A percentile compares a stretch with the other conserved stretches of the same genome.
These are phyloP conservation scores for Carlito syrichta DNA, from an alignment of 2,113 vertebrate genomes.

Conservation along the genomic window DNA sequence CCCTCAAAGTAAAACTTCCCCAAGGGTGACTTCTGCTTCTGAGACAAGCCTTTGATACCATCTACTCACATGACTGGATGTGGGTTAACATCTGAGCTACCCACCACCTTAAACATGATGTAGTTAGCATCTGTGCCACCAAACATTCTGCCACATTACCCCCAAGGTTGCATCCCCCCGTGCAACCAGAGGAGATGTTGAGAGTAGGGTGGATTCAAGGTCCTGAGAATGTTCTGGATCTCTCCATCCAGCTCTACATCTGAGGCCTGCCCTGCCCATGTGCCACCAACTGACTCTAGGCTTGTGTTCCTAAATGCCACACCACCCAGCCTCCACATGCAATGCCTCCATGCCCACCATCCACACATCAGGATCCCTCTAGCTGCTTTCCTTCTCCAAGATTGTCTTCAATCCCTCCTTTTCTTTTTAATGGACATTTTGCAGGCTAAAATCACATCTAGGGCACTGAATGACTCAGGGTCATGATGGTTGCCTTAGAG, in stretches of 20 bases:
- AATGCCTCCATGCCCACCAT: neutral
- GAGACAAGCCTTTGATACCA: neutral
- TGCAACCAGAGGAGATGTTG: neutral
- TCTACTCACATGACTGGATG: neutral
- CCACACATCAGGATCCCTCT: neutral
- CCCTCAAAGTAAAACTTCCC: neutral
- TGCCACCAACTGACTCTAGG: neutral
- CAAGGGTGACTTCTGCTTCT: neutral
- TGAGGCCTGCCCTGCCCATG: neutral
- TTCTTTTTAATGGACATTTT: neutral
- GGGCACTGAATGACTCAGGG: neutral
- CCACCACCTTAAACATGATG: neutral
- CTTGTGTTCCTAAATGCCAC: neutral
- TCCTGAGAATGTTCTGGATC: neutral
- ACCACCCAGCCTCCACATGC: neutral
- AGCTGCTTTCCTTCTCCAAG: neutral
- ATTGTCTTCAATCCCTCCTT: neutral
- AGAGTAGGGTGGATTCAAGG: neutral
- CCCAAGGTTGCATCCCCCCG: neutral
- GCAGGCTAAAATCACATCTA: neutral
- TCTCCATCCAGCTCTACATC: fast-evolving
- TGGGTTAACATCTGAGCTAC: neutral
- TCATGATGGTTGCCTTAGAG: neutral
- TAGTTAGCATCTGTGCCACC: neutral
- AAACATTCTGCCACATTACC: neutral